Evolutionary conservation across 2,113 vertebrate genomes (phyloP).

Genomic region (Sialia sialis): DNA sequence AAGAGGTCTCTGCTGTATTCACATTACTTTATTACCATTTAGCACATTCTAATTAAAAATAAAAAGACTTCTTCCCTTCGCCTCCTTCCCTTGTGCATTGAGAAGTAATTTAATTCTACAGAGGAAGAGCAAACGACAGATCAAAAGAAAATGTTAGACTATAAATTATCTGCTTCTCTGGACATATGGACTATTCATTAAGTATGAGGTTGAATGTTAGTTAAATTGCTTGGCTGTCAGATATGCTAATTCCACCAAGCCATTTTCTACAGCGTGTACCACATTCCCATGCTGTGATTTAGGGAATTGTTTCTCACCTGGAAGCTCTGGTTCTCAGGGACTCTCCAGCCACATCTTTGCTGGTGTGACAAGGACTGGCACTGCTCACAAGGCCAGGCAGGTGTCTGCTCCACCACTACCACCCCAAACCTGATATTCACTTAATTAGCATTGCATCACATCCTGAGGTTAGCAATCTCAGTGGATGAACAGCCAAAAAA

Average conservation of each 20-base stretch:
- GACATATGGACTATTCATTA: conserved; percentile 65
- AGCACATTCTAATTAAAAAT: conserved; percentile 78
- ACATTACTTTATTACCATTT: conserved; percentile 77
- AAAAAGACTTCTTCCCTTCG: conserved; percentile 68
- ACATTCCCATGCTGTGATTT: conserved; percentile 1
- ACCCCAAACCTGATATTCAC: neutral
- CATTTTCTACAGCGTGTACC: neutral
- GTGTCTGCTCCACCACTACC: no score
- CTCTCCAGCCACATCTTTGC: neutral
- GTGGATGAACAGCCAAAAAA: neutral
- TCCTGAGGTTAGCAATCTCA: neutral
- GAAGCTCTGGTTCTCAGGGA: neutral
- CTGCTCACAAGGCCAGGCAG: neutral
- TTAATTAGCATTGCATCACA: neutral
- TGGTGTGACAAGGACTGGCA: neutral
- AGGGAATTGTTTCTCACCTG: neutral
- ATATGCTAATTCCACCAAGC: conserved; percentile 30
- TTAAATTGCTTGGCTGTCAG: conserved; percentile 45
- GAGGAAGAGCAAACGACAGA: conserved; percentile 72
- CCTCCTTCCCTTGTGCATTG: conserved; percentile 57
- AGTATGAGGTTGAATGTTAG: conserved; percentile 52
- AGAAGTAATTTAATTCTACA: conserved; percentile 68
- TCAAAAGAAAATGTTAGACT: conserved; percentile 73
- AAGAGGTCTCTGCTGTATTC: conserved; percentile 75
- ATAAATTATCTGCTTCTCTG: conserved; percentile 68